A percentile compares a stretch with the other conserved stretches of the same genome.
These are phyloP conservation scores for Tretioscincus oriximinensis DNA, from an alignment of 2,113 vertebrate genomes.

Conservation along the genomic window DNA sequence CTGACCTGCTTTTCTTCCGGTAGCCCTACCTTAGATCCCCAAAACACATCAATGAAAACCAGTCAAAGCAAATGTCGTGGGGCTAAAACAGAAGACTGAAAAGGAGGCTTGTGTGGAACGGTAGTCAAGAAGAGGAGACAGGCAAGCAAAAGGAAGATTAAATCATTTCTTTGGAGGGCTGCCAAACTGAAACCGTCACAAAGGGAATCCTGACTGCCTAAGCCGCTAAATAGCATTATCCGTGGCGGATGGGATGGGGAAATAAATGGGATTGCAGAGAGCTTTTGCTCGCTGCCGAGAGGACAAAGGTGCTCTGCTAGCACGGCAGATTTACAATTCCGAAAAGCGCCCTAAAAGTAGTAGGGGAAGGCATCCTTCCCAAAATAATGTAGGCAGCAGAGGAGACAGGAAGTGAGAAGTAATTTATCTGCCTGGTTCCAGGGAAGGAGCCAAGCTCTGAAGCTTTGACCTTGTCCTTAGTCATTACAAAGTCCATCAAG, in stretches of 20 bases:
- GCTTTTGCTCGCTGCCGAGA: background rate
- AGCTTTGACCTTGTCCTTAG: too few species aligned
- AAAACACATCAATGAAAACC: too few species aligned
- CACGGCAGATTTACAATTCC: background rate
- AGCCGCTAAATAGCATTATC: conserved; percentile 62
- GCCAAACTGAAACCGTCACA: conserved; percentile 43
- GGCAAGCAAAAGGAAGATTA: conserved; percentile 2
- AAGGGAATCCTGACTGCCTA: conserved; percentile 54
- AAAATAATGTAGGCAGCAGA: background rate
- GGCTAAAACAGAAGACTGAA: too few species aligned
- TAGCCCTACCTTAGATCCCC: too few species aligned
- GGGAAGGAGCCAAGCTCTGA: background rate
- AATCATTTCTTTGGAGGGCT: conserved; percentile 29
- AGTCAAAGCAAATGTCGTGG: too few species aligned
- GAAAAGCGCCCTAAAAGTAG: background rate
- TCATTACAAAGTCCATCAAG: background rate
- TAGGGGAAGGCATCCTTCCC: background rate
- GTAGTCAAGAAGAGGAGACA: background rate
- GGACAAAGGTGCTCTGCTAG: background rate
- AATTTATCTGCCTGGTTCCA: background rate
- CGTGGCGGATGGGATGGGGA: conserved; percentile 32
- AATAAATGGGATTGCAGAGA: background rate
- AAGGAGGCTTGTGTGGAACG: too few species aligned
- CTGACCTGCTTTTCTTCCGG: too few species aligned
- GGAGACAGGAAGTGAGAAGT: background rate